A percentile compares a stretch with the other conserved stretches of the same genome.
Evolutionary conservation across 1,140 invertebrate genomes (phyloP).

Genomic region (Zaprionus nigranus): DNA sequence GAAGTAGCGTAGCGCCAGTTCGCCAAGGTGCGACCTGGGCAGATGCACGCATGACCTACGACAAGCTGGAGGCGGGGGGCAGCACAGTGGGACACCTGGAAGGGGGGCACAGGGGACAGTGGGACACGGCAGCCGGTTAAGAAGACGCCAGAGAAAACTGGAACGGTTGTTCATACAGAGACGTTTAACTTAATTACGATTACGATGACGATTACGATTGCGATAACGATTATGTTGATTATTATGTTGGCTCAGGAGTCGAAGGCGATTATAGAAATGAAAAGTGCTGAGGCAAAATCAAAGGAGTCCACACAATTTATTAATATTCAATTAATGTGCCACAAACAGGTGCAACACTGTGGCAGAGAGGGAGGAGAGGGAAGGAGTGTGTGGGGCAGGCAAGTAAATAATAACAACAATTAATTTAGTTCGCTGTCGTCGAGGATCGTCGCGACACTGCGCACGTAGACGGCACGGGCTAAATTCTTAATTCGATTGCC

Average conservation of each 20-base stretch:
- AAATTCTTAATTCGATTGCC: conserved; percentile 25
- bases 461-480: conserved; percentile 65
- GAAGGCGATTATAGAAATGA: conserved; percentile 59
- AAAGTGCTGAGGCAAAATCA: conserved; percentile 57
- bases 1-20: conserved; percentile 45
- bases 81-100: background rate
- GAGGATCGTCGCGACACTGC: background rate
- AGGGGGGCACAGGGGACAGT: background rate
- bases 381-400: conserved; percentile 13
- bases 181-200: conserved; percentile 70
- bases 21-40: conserved; percentile 31
- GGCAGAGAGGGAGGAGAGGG: background rate
- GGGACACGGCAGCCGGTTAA: background rate
- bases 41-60: conserved; percentile 66
- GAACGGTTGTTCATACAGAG: conserved; percentile 41
- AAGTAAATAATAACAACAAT: conserved; percentile 76
- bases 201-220: conserved; percentile 41
- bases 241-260: conserved; percentile 38
- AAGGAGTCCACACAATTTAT: conserved; percentile 66
- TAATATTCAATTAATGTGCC: conserved; percentile 74
- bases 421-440: conserved; percentile 60
- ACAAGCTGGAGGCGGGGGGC: conserved; percentile 25
- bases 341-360: conserved; percentile 61
- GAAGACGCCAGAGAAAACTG: conserved; percentile 45
- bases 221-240: conserved; percentile 25